Evolutionary conservation across 2,797 vertebrate genomes (phyloP).

Genomic region (Rousettus madagascariensis): DNA sequence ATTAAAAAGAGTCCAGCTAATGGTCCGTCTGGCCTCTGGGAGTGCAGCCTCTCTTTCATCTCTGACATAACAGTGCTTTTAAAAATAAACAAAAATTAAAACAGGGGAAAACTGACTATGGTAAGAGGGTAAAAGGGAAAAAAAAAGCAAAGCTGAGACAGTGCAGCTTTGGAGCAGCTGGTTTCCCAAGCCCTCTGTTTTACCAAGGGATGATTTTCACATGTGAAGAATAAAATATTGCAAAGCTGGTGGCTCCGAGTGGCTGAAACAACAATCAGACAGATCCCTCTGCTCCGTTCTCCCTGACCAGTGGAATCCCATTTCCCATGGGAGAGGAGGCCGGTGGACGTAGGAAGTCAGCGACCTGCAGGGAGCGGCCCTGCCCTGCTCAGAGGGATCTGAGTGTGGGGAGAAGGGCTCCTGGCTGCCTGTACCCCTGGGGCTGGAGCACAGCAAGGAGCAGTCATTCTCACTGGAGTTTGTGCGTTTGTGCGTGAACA

Average conservation of each 20-base stretch:
- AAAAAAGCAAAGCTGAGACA: slow-evolving; percentile 48
- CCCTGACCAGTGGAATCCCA: fast-evolving
- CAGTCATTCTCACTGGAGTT: neutral
- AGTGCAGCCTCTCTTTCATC: neutral
- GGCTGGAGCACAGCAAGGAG: too few relatives aligned
- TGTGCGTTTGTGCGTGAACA: neutral
- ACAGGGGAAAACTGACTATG: slow-evolving; percentile 39
- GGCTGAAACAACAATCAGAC: neutral
- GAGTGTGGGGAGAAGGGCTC: neutral
- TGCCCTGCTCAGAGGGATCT: neutral
- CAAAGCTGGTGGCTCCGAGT: neutral
- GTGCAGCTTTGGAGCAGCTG: slow-evolving; percentile 70
- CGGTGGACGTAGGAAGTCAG: neutral
- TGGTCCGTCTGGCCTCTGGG: neutral
- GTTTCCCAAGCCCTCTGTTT: slow-evolving; percentile 46
- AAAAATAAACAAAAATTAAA: slow-evolving; percentile 36
- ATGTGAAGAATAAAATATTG: neutral
- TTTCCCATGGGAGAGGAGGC: neutral
- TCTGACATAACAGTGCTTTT: neutral
- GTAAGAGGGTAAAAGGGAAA: neutral
- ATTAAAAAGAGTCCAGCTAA: neutral
- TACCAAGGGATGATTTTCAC: slow-evolving; percentile 15
- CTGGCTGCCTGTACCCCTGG: neutral
- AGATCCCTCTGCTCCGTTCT: neutral
- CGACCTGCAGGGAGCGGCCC: neutral